phyloP scores from a whole-genome alignment of 2,797 vertebrate genomes.

The Enteromius afrohamiltoni region DNA sequence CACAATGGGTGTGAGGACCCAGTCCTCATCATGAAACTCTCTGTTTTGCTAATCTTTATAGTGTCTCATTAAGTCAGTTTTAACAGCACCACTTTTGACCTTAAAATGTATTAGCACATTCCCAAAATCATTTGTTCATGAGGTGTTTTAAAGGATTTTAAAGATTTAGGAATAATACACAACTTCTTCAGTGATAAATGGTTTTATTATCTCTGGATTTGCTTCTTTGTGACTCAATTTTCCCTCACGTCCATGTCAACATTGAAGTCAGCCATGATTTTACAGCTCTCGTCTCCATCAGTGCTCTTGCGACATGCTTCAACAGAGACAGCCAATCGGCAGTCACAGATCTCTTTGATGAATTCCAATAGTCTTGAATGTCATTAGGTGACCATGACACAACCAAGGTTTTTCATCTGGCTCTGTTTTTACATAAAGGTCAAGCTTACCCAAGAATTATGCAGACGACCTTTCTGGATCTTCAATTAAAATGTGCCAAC shows the following conservation, averaged over 20 bases:
- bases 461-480: constrained; percentile 74
- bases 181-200: constrained; percentile 1
- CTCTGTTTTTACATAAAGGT: constrained; percentile 71
- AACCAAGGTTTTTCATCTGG: constrained; percentile 53
- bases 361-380: constrained; percentile 55
- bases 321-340: constrained; percentile 20
- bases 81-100: constrained; percentile 12
- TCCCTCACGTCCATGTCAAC: constrained; percentile 17
- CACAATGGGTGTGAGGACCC: background rate
- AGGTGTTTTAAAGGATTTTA: background rate
- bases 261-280: constrained; percentile 32
- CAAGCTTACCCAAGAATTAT: constrained; percentile 71
- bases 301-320: constrained; percentile 15
- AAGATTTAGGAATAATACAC: constrained; percentile 2
- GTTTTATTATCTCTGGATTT: constrained; percentile 26
- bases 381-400: constrained; percentile 50
- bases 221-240: constrained; percentile 10
- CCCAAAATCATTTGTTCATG: background rate
- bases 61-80: constrained; percentile 7
- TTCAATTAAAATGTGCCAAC: constrained; percentile 71
- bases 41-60: constrained; percentile 18
- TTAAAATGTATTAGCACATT: background rate
- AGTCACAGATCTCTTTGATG: constrained; percentile 31
- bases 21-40: background rate
- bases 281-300: background rate